phyloP scores from a whole-genome alignment of 2,113 vertebrate species.

The Stegastes partitus region DNA sequence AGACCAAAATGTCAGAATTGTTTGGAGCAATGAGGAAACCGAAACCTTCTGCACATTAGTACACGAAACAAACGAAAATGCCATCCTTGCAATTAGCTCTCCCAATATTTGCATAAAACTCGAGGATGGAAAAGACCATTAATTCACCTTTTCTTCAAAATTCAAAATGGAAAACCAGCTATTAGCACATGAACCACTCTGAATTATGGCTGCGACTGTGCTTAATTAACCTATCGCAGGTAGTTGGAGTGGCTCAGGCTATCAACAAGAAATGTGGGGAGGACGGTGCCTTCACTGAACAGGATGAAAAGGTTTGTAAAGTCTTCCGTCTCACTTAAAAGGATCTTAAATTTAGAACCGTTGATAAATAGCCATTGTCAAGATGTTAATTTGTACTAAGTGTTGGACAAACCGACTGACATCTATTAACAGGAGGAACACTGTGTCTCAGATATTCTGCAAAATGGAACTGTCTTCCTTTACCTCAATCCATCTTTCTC shows the following conservation, averaged over 20 bases:
- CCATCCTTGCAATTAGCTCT: too few relatives aligned
- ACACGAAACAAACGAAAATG: too few relatives aligned
- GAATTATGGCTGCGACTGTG: too few relatives aligned
- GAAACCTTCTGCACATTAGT: too few relatives aligned
- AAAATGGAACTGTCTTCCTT: constrained; percentile 1
- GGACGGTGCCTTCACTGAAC: constrained; percentile 93
- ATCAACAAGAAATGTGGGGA: constrained; percentile 96
- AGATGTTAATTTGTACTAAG: background rate
- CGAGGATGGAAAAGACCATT: too few relatives aligned
- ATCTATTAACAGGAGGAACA: background rate
- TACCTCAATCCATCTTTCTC: constrained; percentile 5
- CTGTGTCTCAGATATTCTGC: background rate
- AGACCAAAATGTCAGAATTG: too few relatives aligned
- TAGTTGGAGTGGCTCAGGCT: constrained; percentile 97
- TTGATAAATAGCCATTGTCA: background rate
- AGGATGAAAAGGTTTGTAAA: constrained; percentile 94
- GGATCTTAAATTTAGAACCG: background rate
- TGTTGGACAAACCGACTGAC: background rate
- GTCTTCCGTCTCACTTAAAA: background rate
- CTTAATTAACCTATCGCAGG: constrained; percentile 79
- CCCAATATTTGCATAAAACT: too few relatives aligned
- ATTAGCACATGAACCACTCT: too few relatives aligned
- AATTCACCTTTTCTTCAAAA: too few relatives aligned
- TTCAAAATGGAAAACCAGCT: too few relatives aligned
- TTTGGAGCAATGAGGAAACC: too few relatives aligned